Evolutionary conservation across 2,888 invertebrate genomes (phyloP), one percentile per base, ranked within the genome.

Genomic region (Vannuccia rotundouncinata): DNA sequence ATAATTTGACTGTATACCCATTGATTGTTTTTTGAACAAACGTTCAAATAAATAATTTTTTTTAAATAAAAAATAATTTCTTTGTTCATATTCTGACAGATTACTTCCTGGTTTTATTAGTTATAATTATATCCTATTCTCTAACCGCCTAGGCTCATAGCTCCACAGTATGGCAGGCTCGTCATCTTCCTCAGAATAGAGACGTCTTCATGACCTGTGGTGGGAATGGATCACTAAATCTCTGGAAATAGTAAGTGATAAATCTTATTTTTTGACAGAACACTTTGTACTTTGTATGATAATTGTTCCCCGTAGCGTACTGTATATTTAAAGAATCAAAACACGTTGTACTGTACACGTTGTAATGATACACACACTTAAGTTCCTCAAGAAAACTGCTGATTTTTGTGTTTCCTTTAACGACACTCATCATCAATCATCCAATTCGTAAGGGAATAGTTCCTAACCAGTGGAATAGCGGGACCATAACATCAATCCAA

Each of bases 191-290:
- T 0, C 96, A 96, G 88, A 95, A 97, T 87, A 90, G 96, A 78
- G 96, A 97, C 86, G 88, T 97, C 27, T 97, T 96, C 86, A 90
- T 93, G 85, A 95, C 95, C 0, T 92, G 93, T 81, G 94, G 95
- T 0, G 97, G 97, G 0, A 92, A 91, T 83, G 97, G 97, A 2
- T 92, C 94, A n/a, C 87, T 95, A 25, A 91, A 92, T 82, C 89
- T 97, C n/a, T 97, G 96, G 96, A 94, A 95, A 90, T 96, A 97
- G 93, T 94, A 90, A 91, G 88, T 85, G 79, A 45, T 45, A n/a
- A n/a, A n/a, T n/a, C n/a, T n/a, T n/a, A n/a, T n/a, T n/a, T n/a
- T n/a, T n/a, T n/a, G 27, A n/a, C 74, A 10, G 74, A 17, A 10
- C n/a, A n/a, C n/a, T n/a, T n/a, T n/a, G n/a, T n/a, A n/a, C n/a